Conservation (phyloP, 92 coral and sea anemone genomes). For the Nematostella vectensis region DNA sequence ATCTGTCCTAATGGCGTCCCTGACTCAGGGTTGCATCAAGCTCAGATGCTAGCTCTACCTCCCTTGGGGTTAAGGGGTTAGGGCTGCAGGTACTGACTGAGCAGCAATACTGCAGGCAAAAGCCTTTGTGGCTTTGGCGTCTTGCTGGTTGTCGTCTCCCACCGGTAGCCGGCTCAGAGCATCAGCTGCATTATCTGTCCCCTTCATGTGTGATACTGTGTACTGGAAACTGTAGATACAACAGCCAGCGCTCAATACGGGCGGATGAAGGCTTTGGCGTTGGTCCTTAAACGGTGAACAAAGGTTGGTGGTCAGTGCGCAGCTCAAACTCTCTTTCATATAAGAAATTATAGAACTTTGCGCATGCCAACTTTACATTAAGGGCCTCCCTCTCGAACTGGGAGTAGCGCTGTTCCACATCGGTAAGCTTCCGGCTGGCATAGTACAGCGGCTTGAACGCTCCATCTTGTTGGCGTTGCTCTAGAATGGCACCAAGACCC, state of each 20-base stretch:
- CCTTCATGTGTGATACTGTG: slow-evolving; percentile 30
- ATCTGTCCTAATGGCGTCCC: slow-evolving; percentile 32
- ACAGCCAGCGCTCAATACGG: slow-evolving; percentile 47
- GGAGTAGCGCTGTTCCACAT: slow-evolving; percentile 44
- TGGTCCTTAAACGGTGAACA: slow-evolving; percentile 14
- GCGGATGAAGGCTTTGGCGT: slow-evolving; percentile 30
- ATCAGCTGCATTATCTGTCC: slow-evolving; percentile 34
- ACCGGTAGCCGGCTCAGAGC: slow-evolving; percentile 42
- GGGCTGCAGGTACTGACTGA: slow-evolving; percentile 12
- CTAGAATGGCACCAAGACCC: slow-evolving; percentile 50
- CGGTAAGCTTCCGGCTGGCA: slow-evolving; percentile 54
- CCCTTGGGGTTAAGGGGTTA: slow-evolving; percentile 23
- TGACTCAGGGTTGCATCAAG: slow-evolving; percentile 22
- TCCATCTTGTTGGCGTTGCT: slow-evolving; percentile 44
- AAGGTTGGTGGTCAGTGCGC: slow-evolving; percentile 38
- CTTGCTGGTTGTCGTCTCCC: slow-evolving; percentile 6
- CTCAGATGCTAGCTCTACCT: slow-evolving; percentile 32
- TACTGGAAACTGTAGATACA: slow-evolving; percentile 47
- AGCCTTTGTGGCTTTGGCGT: slow-evolving; percentile 12
- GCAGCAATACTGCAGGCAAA: slow-evolving; percentile 48
- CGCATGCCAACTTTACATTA: slow-evolving; percentile 46
- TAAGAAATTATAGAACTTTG: slow-evolving; percentile 40
- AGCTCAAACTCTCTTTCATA: slow-evolving; percentile 28
- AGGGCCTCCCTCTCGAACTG: slow-evolving; percentile 57
- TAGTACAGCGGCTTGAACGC: slow-evolving; percentile 48